Percentiles rank a stretch among this genome's conserved stretches.
phyloP scores from a whole-genome alignment of 2,888 invertebrate genomes.

The Brachyptera putata region DNA sequence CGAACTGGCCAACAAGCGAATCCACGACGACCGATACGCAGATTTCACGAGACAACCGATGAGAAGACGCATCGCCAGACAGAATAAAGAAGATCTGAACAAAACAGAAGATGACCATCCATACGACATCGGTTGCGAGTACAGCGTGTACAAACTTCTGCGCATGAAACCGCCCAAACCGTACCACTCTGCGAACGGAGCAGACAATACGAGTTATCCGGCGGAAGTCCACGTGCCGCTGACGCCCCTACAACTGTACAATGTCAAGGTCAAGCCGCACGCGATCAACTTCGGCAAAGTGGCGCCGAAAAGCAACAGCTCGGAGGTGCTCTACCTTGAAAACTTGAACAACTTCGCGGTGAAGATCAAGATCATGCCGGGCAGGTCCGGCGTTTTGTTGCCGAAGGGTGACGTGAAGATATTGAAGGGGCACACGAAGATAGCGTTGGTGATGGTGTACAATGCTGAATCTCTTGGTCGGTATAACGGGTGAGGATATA shows the following conservation, averaged over 20 bases:
- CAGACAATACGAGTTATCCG: not conserved
- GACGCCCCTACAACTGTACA: slow-evolving; percentile 44
- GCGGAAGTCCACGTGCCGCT: slow-evolving; percentile 39
- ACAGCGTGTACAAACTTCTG: not conserved
- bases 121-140: not conserved
- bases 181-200: not conserved
- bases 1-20: not conserved
- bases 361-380: slow-evolving; percentile 26
- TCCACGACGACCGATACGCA: not conserved
- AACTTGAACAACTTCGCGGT: slow-evolving; percentile 23
- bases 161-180: not conserved
- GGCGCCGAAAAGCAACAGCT: slow-evolving; percentile 22
- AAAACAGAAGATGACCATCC: not conserved
- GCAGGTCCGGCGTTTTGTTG: slow-evolving; percentile 33
- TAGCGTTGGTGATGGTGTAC: slow-evolving; percentile 26
- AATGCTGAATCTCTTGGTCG: slow-evolving; percentile 27
- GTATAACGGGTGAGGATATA: slow-evolving; percentile 31
- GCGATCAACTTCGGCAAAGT: slow-evolving; percentile 41
- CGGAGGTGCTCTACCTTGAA: slow-evolving; percentile 14
- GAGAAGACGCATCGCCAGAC: no score
- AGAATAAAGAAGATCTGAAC: not conserved
- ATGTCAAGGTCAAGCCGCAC: slow-evolving; percentile 43
- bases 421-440: slow-evolving; percentile 31
- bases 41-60: not conserved
- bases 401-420: slow-evolving; percentile 35